These are phyloP conservation scores for Slavum lentiscoides DNA, from an alignment of 2,888 invertebrate genomes.

Conservation along the genomic window DNA sequence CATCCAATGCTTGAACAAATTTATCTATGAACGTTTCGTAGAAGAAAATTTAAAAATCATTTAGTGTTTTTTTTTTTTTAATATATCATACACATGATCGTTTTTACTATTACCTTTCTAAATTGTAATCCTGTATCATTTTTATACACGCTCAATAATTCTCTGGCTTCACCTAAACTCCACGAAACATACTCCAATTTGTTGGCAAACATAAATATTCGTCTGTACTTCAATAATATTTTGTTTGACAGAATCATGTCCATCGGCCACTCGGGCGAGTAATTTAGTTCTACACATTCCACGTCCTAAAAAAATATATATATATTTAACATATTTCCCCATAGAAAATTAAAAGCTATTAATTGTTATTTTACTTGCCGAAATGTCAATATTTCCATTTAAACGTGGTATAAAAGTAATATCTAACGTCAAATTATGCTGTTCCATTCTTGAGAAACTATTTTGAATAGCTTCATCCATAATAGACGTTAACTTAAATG, in stretches of 20 bases:
- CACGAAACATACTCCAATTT: constrained; percentile 47
- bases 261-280: constrained; percentile 33
- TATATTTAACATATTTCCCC: not conserved
- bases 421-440: constrained; percentile 18
- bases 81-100: not conserved
- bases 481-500: constrained; percentile 24
- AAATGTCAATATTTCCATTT: constrained; percentile 38
- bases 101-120: constrained; percentile 22
- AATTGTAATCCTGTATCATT: constrained; percentile 35
- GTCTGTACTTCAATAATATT: constrained; percentile 43
- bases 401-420: not conserved
- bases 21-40: constrained; percentile 27
- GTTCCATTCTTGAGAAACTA: constrained; percentile 7
- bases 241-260: constrained; percentile 33
- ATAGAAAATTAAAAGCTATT: not conserved
- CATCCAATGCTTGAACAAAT: constrained; percentile 44
- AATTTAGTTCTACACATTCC: constrained; percentile 42
- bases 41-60: not conserved
- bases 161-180: constrained; percentile 37
- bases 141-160: constrained; percentile 37
- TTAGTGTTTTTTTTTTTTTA: no score
- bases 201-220: constrained; percentile 38
- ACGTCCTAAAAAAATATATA: constrained; percentile 22
- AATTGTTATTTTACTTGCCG: constrained; percentile 27
- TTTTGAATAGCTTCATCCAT: constrained; percentile 40